Percentiles rank a stretch among this genome's conserved stretches.
Conservation (phyloP, 1,140 invertebrate genomes). For the Trichonephila clavata region DNA sequence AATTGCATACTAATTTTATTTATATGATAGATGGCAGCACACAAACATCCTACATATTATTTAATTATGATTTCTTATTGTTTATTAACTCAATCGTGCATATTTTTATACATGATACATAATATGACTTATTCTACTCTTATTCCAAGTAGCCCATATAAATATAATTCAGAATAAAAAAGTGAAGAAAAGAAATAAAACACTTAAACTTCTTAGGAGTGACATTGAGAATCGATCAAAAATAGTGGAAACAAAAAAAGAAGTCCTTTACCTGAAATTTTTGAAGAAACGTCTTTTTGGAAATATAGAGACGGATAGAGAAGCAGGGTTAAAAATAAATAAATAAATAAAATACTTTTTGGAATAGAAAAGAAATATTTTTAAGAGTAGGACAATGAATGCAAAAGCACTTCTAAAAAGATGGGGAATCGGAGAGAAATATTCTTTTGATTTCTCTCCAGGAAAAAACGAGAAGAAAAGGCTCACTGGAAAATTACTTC, state of each 20-base stretch:
- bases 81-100: no score
- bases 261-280: background rate
- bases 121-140: background rate
- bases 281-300: background rate
- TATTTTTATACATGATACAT: background rate
- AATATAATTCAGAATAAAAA: slow-evolving; percentile 40
- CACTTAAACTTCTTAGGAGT: slow-evolving; percentile 56
- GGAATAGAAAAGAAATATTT: slow-evolving; percentile 1
- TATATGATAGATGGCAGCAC: background rate
- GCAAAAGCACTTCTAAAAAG: slow-evolving; percentile 15
- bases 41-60: no score
- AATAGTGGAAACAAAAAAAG: slow-evolving; percentile 45
- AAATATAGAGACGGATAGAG: slow-evolving; percentile 32
- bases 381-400: slow-evolving; percentile 59
- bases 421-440: slow-evolving; percentile 39
- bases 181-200: background rate
- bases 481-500: slow-evolving; percentile 58
- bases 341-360: slow-evolving; percentile 27
- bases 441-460: slow-evolving; percentile 44
- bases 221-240: slow-evolving; percentile 56
- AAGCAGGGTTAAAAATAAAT: slow-evolving; percentile 45
- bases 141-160: background rate
- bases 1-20: background rate
- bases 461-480: slow-evolving; percentile 22
- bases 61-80: no score